A percentile compares a stretch with the other conserved stretches of the same genome.
Conservation (phyloP, 1,140 invertebrate species). For the Heliconius eleuchia region DNA sequence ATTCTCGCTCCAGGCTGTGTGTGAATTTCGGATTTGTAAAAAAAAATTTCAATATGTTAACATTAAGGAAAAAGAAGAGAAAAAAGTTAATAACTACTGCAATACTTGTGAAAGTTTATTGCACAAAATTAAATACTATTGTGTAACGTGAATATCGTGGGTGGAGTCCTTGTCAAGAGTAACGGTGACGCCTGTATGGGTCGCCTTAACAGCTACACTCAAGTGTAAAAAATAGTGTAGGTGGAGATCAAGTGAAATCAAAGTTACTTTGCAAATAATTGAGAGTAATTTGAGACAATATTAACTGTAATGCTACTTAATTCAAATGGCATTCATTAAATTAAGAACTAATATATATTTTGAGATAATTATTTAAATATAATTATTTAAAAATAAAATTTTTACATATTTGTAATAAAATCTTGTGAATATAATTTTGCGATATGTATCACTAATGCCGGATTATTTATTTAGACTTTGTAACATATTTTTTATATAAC, state of each 20-base stretch:
- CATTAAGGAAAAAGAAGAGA: background rate
- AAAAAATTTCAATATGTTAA: background rate
- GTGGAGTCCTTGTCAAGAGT: slow-evolving; percentile 57
- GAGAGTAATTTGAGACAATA: slow-evolving; percentile 42
- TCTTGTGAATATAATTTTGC: background rate
- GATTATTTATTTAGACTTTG: background rate
- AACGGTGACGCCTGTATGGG: slow-evolving; percentile 55
- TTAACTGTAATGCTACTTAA: slow-evolving; percentile 45
- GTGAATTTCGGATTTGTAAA: too few species aligned
- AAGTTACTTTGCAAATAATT: slow-evolving; percentile 57
- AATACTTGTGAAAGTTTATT: slow-evolving; percentile 40
- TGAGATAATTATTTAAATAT: background rate
- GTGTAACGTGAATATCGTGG: slow-evolving; percentile 57
- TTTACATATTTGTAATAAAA: background rate
- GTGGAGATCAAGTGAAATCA: slow-evolving; percentile 51
- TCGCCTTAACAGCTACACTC: slow-evolving; percentile 41
- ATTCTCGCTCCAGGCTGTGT: too few species aligned
- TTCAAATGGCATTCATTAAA: background rate
- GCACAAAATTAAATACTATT: slow-evolving; percentile 55
- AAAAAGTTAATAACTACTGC: background rate
- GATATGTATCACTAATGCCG: background rate
- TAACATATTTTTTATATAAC: background rate
- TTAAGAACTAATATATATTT: background rate
- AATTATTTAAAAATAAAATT: background rate
- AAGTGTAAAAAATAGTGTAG: slow-evolving; percentile 51